Evolutionary conservation across 2,888 invertebrate species (phyloP), one percentile per base, ranked within the genome.

Genomic region (Drosophila monieri): DNA sequence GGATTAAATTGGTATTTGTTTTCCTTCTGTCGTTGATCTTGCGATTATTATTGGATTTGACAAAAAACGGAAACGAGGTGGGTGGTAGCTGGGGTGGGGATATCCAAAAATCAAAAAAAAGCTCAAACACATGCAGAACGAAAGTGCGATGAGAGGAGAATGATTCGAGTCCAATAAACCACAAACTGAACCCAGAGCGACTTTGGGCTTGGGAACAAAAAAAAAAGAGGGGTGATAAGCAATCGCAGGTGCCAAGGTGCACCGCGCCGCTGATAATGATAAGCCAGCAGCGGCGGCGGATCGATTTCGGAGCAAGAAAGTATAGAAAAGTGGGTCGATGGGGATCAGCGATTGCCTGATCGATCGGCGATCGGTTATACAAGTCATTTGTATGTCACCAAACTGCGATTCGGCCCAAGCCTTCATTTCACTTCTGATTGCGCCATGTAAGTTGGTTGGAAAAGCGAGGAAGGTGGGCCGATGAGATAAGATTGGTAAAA

Each of bases 331-430:
- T 71, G 55, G 73, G 65, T 65, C 73, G 71, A 73, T 64, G 70
- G 27, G 56, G 54, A 44, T 65, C 49, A 53, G 39, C 58, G 65
- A 61, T 55, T 56, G 18, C 32, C 56, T 41, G 39, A 41, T 41
- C 8, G 39, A 72, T 56, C 57, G 32, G 18, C 49, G 32, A 73
- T 61, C 57, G 51, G 57, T 61, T 68, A 48, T 61, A 68, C 48
- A 76, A 73, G 57, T 61, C 62, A 57, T 47, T 64, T 52, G 46
- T 57, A 59, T 66, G 76, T 59, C 57, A 70, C 61, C 74, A 46
- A 65, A 65, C 65, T 66, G 52, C 52, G 30, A 44, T 51, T 68
- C 49, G 56, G 37, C 25, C 3, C 3, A 39, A 18, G 30, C 5
- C n/a, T 43, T 27, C 27, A 3, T 35, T 27, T n/a, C 12, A 18